phyloP scores from a whole-genome alignment of 1,140 invertebrate species.

The Drosophila leontia region DNA sequence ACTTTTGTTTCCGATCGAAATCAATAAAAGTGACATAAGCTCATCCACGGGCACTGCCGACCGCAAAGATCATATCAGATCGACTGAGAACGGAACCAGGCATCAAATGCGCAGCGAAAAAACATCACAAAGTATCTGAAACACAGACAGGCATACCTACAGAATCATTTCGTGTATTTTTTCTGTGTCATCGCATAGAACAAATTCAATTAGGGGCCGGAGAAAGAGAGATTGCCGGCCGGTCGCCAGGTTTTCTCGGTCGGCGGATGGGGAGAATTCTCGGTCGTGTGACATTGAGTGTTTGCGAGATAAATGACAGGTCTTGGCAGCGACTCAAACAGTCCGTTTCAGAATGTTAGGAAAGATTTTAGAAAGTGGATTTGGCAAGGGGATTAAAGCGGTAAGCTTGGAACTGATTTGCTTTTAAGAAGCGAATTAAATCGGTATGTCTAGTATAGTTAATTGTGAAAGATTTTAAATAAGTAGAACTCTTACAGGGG shows the following conservation, averaged over 20 bases:
- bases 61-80: constrained; percentile 47
- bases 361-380: constrained; percentile 44
- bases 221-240: constrained; percentile 49
- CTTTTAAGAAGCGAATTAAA: background rate
- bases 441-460: background rate
- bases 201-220: constrained; percentile 54
- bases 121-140: constrained; percentile 39
- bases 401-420: background rate
- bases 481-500: background rate
- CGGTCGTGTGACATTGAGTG: constrained; percentile 56
- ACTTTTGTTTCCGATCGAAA: constrained; percentile 66
- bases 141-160: constrained; percentile 1
- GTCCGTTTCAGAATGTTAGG: constrained; percentile 15
- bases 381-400: constrained; percentile 25
- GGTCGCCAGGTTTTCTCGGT: constrained; percentile 34
- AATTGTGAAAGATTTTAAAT: background rate
- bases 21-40: constrained; percentile 82
- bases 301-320: constrained; percentile 64
- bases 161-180: constrained; percentile 41
- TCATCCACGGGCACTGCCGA: constrained; percentile 46
- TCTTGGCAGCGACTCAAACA: constrained; percentile 30
- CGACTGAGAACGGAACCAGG: constrained; percentile 44
- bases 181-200: constrained; percentile 54
- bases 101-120: constrained; percentile 73
- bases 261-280: constrained; percentile 10